Evolutionary conservation across 2,888 invertebrate genomes (phyloP).

Genomic region (Drosophila mercatorum): DNA sequence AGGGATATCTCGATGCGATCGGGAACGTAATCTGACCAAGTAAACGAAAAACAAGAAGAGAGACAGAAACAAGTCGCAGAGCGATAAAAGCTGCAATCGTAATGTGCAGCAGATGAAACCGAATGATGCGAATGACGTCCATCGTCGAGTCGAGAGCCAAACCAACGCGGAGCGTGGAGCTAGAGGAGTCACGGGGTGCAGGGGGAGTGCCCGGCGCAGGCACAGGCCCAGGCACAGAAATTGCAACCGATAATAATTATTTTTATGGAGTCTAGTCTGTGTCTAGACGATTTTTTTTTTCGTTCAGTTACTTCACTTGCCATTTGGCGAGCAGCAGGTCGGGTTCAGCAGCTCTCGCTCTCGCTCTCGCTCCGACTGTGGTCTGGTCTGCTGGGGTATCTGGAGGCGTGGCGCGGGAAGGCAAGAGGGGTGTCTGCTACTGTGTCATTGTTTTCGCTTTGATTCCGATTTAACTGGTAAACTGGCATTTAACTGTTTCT

Average conservation of each 20-base stretch:
- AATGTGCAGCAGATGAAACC: conserved; percentile 74
- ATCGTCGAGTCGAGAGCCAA: conserved; percentile 27
- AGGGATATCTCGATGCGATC: not conserved
- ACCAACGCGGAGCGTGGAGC: not conserved
- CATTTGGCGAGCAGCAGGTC: conserved; percentile 64
- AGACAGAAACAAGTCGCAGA: not conserved
- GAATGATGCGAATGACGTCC: conserved; percentile 56
- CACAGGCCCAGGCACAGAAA: conserved; percentile 77
- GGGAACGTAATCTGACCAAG: conserved; percentile 9
- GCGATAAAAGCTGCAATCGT: conserved; percentile 43
- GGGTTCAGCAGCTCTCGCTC: conserved; percentile 33
- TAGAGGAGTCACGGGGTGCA: conserved; percentile 2
- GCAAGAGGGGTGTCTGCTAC: conserved; percentile 47
- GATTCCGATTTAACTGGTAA: conserved; percentile 82
- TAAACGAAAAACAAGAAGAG: not conserved
- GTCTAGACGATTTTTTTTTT: conserved; percentile 84
- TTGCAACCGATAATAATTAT: conserved; percentile 85
- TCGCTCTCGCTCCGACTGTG: conserved; percentile 7
- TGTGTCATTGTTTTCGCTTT: conserved; percentile 83
- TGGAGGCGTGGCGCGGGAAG: not conserved
- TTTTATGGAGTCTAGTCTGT: conserved; percentile 85
- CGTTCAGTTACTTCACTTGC: conserved; percentile 72
- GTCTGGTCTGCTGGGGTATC: not conserved
- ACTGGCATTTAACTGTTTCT: conserved; percentile 81
- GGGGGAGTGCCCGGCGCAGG: not conserved